Evolutionary conservation across 2,888 invertebrate species (phyloP).

Genomic region (Tipula confusa): DNA sequence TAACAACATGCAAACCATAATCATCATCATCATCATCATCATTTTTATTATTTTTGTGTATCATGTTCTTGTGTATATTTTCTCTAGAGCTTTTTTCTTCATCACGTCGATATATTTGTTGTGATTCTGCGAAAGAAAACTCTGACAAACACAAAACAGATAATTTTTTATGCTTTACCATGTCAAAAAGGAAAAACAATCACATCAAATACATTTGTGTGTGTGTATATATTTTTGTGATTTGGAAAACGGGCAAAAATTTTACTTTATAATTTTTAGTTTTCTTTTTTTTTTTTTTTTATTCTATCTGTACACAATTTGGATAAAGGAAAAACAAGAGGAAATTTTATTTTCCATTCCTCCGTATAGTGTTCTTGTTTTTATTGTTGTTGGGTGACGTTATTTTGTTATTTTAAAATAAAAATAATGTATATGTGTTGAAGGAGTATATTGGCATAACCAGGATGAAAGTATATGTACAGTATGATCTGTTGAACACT

Average conservation of each 20-base stretch:
- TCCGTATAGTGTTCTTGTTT: background rate
- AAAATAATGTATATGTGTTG: background rate
- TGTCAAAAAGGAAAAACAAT: conserved; percentile 15
- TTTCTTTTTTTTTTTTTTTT: no score
- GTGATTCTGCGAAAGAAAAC: background rate
- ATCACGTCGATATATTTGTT: background rate
- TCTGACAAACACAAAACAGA: background rate
- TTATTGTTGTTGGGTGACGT: background rate
- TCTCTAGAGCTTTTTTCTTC: background rate
- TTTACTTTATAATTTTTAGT: background rate
- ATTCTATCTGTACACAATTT: background rate
- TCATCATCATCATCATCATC: background rate
- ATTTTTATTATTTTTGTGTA: background rate
- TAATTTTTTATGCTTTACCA: background rate
- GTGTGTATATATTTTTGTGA: background rate
- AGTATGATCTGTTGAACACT: no score
- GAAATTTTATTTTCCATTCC: background rate
- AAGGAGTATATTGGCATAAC: background rate
- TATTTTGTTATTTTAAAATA: background rate
- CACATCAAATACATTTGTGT: background rate
- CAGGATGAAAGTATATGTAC: background rate
- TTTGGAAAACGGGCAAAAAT: background rate
- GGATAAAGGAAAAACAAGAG: background rate
- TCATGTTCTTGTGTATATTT: background rate
- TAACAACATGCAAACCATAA: background rate